These are phyloP conservation scores for Galerucella pusilla DNA, from an alignment of 2,888 invertebrate genomes.

Conservation along the genomic window DNA sequence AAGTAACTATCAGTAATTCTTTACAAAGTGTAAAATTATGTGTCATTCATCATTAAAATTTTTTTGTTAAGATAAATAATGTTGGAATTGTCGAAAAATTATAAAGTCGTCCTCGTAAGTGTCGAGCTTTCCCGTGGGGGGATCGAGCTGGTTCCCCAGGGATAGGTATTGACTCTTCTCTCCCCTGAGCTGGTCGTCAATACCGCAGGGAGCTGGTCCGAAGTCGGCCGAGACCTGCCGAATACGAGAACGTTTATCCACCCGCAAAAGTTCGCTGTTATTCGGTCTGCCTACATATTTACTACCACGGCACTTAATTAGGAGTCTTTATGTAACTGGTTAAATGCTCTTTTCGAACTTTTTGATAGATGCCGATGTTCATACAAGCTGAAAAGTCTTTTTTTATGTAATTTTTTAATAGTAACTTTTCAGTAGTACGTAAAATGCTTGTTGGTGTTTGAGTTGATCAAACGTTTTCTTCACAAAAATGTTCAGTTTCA, in stretches of 20 bases:
- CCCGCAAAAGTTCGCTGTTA: slow-evolving; percentile 59
- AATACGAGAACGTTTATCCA: slow-evolving; percentile 56
- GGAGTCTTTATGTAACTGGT: slow-evolving; percentile 50
- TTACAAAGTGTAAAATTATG: too few relatives aligned
- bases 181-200: slow-evolving; percentile 68
- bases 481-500: too few relatives aligned
- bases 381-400: not conserved
- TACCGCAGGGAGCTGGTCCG: slow-evolving; percentile 67
- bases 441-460: not conserved
- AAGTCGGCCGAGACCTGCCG: slow-evolving; percentile 59
- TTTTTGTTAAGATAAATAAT: not conserved
- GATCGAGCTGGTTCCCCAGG: slow-evolving; percentile 64
- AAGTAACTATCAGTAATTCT: too few relatives aligned
- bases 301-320: slow-evolving; percentile 54
- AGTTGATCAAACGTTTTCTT: not conserved
- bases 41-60: too few relatives aligned
- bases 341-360: slow-evolving; percentile 39
- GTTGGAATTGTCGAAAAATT: not conserved
- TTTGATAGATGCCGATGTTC: slow-evolving; percentile 35
- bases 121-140: slow-evolving; percentile 45
- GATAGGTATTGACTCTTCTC: slow-evolving; percentile 70
- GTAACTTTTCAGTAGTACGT: not conserved
- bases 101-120: slow-evolving; percentile 28
- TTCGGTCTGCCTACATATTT: slow-evolving; percentile 59
- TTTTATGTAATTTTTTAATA: not conserved